These are phyloP conservation scores for Anguilla pacifica DNA, from an alignment of 2,797 vertebrate species.

Conservation along the genomic window DNA sequence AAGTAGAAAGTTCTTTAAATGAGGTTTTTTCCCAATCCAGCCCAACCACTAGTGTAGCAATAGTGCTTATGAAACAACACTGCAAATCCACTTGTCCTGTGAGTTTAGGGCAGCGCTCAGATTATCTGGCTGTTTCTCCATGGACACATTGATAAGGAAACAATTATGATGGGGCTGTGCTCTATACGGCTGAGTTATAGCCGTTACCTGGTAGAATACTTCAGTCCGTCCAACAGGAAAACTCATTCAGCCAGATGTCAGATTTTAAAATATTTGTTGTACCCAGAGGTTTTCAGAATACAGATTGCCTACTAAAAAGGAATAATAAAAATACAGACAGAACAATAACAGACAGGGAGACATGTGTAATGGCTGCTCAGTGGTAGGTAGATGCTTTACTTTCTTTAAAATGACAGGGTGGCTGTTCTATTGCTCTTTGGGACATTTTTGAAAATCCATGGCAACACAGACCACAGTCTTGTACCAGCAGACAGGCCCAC, in stretches of 20 bases:
- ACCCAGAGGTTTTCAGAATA: not conserved
- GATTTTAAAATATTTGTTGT: slow-evolving; percentile 12
- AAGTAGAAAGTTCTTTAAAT: slow-evolving; percentile 12
- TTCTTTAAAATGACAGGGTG: not conserved
- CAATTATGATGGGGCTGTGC: not conserved
- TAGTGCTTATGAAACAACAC: not conserved
- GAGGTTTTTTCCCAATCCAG: not conserved
- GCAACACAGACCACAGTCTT: slow-evolving; percentile 66
- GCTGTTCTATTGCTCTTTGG: not conserved
- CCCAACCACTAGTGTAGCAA: not conserved
- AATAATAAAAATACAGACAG: slow-evolving; percentile 16
- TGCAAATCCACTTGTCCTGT: slow-evolving; percentile 29
- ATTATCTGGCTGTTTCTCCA: not conserved
- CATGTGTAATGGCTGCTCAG: not conserved
- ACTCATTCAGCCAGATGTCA: slow-evolving; percentile 42
- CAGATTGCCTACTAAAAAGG: not conserved
- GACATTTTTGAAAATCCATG: not conserved
- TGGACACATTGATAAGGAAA: slow-evolving; percentile 1
- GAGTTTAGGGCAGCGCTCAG: not conserved
- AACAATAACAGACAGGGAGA: not conserved
- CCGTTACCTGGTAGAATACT: slow-evolving; percentile 9
- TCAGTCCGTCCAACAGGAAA: slow-evolving; percentile 40
- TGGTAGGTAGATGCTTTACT: not conserved
- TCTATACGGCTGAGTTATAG: not conserved
- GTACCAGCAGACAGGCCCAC: slow-evolving; percentile 69